Conservation (phyloP, 2,888 invertebrate genomes). For the Drosophila austrosaltans region DNA sequence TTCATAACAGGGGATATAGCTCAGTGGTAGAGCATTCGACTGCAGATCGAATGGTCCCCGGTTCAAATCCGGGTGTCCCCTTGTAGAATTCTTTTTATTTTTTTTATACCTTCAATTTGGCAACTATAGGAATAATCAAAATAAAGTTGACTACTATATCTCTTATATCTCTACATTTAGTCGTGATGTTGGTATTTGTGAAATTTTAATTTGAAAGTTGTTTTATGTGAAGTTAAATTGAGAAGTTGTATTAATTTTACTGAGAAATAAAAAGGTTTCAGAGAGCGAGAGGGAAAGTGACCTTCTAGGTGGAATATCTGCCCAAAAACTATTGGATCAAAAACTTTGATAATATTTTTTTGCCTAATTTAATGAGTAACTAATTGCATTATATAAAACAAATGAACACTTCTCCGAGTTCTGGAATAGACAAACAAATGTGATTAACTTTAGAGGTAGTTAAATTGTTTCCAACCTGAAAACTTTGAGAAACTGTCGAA, state of each 20-base stretch:
- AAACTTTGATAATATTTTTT: neutral
- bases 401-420: conserved; percentile 38
- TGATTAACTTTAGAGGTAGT: neutral
- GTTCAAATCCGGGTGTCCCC: conserved; percentile 78
- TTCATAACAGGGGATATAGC: conserved; percentile 57
- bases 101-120: neutral
- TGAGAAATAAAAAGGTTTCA: too few species aligned
- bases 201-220: too few species aligned
- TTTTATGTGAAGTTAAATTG: too few species aligned
- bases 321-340: too few species aligned
- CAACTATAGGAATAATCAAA: too few species aligned
- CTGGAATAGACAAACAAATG: conserved; percentile 30
- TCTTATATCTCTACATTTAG: too few species aligned
- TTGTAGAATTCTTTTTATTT: neutral
- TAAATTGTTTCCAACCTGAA: neutral
- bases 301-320: too few species aligned
- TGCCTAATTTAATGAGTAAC: conserved; percentile 41
- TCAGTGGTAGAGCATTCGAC: conserved; percentile 79
- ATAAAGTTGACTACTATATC: too few species aligned
- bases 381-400: conserved; percentile 59
- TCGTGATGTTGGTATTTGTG: too few species aligned
- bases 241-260: too few species aligned
- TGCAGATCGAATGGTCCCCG: conserved; percentile 80
- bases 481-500: conserved; percentile 46
- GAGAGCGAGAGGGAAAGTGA: too few species aligned